These are phyloP conservation scores for Psittacula cyanocephala DNA, from an alignment of 2,113 vertebrate genomes.

Conservation along the genomic window DNA sequence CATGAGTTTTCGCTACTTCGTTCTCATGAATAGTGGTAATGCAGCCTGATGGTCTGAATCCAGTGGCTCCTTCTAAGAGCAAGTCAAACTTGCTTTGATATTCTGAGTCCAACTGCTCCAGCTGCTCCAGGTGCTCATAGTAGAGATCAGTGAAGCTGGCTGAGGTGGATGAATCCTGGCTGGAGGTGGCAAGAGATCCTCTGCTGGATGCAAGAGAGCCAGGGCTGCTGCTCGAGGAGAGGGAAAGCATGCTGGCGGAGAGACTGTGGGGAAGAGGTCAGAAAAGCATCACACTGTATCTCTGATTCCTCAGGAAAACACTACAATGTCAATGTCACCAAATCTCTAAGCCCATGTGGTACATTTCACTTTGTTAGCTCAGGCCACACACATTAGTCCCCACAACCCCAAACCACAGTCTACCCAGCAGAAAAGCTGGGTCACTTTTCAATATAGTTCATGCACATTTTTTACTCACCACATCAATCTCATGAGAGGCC, in stretches of 20 bases:
- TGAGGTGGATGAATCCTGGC: conserved; percentile 89
- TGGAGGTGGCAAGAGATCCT: conserved; percentile 90
- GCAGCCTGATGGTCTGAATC: conserved; percentile 88
- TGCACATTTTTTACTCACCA: background rate
- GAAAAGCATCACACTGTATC: background rate
- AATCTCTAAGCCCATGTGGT: background rate
- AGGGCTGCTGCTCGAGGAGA: conserved; percentile 93
- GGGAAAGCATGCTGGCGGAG: conserved; percentile 92
- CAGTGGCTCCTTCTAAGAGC: conserved; percentile 82
- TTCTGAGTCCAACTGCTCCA: conserved; percentile 85
- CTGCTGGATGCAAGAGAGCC: conserved; percentile 92
- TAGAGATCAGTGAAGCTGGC: conserved; percentile 94
- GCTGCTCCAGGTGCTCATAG: conserved; percentile 87
- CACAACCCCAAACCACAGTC: background rate
- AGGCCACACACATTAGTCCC: conserved; percentile 12
- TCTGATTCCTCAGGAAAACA: background rate
- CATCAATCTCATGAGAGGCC: background rate
- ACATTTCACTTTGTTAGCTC: conserved; percentile 11
- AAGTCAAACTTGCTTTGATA: conserved; percentile 92
- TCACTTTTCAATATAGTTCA: background rate
- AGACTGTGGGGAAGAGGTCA: conserved; percentile 76
- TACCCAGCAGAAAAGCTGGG: background rate
- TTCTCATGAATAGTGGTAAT: conserved; percentile 97
- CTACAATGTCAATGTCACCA: background rate
- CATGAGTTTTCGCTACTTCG: conserved; percentile 82